Conservation (phyloP, 2,888 invertebrate species). For the Trachelus stipa region DNA sequence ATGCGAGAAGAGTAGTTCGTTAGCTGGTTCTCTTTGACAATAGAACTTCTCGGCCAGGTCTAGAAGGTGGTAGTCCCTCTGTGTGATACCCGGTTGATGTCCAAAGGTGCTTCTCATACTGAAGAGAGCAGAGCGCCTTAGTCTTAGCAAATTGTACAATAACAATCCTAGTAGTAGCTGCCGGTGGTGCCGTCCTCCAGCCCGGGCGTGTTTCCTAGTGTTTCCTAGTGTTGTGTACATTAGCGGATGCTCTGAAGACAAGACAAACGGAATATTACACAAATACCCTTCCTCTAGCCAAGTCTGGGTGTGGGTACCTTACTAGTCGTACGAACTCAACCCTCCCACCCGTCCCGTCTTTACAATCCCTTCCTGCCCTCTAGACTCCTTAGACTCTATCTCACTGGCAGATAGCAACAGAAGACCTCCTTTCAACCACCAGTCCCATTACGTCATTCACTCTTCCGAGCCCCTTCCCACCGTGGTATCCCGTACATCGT, state of each 20-base stretch:
- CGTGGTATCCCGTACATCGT: slow-evolving; percentile 14
- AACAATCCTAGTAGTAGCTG: slow-evolving; percentile 62
- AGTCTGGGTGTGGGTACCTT: not conserved
- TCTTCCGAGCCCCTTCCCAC: not conserved
- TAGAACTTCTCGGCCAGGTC: slow-evolving; percentile 50
- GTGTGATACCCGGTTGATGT: slow-evolving; percentile 63
- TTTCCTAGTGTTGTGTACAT: slow-evolving; percentile 63
- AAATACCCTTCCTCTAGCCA: slow-evolving; percentile 56
- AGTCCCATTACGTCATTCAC: slow-evolving; percentile 29
- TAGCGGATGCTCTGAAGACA: slow-evolving; percentile 65
- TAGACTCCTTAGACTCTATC: slow-evolving; percentile 21
- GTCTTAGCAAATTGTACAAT: slow-evolving; percentile 67
- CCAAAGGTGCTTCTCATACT: slow-evolving; percentile 65
- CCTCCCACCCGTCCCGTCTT: slow-evolving; percentile 29
- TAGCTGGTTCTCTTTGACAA: slow-evolving; percentile 48
- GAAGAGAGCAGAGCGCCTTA: slow-evolving; percentile 43
- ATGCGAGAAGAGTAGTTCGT: not conserved
- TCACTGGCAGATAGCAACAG: slow-evolving; percentile 14
- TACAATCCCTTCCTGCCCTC: slow-evolving; percentile 24
- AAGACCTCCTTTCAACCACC: slow-evolving; percentile 25
- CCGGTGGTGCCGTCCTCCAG: slow-evolving; percentile 11
- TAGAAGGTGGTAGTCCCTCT: slow-evolving; percentile 34
- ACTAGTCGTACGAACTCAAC: slow-evolving; percentile 26
- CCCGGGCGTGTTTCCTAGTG: slow-evolving; percentile 28
- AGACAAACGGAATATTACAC: slow-evolving; percentile 68